Evolutionary conservation across 30 jellyfish, hydroid and myxozoan genomes (phyloP), one percentile per base, ranked within the genome.

Genomic region (Cassiopea andromeda): DNA sequence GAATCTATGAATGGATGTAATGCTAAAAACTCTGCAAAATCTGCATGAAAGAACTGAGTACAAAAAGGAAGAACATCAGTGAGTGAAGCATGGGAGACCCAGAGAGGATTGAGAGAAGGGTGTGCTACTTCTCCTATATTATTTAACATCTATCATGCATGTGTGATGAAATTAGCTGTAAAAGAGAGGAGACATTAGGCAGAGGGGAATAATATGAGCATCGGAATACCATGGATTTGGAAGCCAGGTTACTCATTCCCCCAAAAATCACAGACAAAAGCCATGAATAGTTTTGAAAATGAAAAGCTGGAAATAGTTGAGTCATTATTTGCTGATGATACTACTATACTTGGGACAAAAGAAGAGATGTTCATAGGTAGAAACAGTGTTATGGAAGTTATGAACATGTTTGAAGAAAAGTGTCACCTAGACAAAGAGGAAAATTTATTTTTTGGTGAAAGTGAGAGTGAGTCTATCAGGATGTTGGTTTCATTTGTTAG

Each of bases 391-490:
- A 66, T 66, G 75, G 75, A 66, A 2, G 75, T 66, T 66, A 66
- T 66, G 75, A 66, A 66, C 18, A 66, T 66, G 75, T 66, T 14
- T 66, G 75, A 66, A 66, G n/a, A 66, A 66, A 66, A 66, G n/a
- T 66, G 75, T 19, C 38, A 66, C 15, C 75, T 19, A 66, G 75
- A 66, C 38, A 66, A 66, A 66, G 75, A 66, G 45, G 75, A 14
- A 19, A 7, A 66, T 13, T 66, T 19, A 13, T 3, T 66, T 14
- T 3, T 66, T 66, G 75, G 75, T 13, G 75, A 66, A 66, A 66
- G 75, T 66, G n/a, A n/a, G 45, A 66, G 75, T 66, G 75, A 66
- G 75, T 66, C 75, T 66, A 66, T 66, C 75, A 66, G 75, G 75
- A 66, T 66, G 75, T 19, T 66, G 75, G 75, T 7, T 7, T 66